Evolutionary conservation across 2,888 invertebrate genomes (phyloP).

Genomic region (Ichneumoninae sp.): DNA sequence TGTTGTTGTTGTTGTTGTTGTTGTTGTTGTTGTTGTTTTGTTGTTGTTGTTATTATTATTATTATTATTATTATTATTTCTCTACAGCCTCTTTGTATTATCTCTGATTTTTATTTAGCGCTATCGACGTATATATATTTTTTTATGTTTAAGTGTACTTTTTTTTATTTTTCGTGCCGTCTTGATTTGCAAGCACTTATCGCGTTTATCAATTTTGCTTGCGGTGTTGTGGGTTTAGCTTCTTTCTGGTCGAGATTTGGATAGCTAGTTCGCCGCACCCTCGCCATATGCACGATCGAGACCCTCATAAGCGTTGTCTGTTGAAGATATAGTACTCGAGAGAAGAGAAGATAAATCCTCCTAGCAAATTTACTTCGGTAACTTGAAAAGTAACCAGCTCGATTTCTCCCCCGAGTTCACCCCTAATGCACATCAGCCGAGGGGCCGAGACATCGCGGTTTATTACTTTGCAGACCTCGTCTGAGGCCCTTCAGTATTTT

Average conservation of each 20-base stretch:
- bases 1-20: no score
- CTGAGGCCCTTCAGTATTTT: conserved; percentile 11
- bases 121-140: no score
- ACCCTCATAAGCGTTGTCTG: conserved; percentile 4
- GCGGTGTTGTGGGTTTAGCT: background rate
- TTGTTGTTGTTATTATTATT: no score
- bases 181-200: no score
- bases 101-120: no score
- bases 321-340: conserved; percentile 3
- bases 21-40: no score
- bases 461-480: conserved; percentile 59
- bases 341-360: conserved; percentile 57
- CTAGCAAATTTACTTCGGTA: conserved; percentile 60
- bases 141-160: no score
- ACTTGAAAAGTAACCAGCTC: conserved; percentile 55
- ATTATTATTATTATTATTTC: no score
- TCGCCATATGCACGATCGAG: conserved; percentile 38
- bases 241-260: conserved; percentile 39
- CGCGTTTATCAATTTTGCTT: no score
- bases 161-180: no score
- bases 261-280: conserved; percentile 26
- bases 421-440: conserved; percentile 36
- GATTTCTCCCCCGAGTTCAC: conserved; percentile 15
- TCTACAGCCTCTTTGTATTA: no score
- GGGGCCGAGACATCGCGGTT: conserved; percentile 59